Base-by-base conservation (phyloP, 2,888 invertebrate species). In the Parnassius apollo region DNA sequence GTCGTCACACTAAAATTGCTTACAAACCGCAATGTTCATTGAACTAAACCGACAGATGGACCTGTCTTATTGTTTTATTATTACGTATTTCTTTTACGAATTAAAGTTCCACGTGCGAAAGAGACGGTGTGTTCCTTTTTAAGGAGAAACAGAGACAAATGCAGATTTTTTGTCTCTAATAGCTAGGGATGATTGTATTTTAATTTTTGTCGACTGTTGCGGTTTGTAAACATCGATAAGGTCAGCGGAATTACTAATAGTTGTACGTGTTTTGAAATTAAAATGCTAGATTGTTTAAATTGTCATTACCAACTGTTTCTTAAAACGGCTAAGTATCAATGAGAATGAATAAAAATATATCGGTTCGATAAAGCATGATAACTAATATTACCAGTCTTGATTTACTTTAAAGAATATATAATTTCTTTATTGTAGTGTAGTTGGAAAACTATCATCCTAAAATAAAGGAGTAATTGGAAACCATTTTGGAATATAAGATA, bases 1-100 rank as follows among this genome's bases (percentile, higher is more conserved):
- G 80, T 79, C 78, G 77, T 72, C 75, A 71, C 64, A 64, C 77
- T 75, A 71, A 77, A 78, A 80, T 79, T 76, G 72, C 71, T 68
- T 63, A 68, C 48, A 45, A 65, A 76, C 77, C 79, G 72, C 81
- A 78, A 73, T 75, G 77, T 69, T 76, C 78, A 78, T 49, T 75
- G 77, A 75, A 66, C 76, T 75, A 75, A 71, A 73, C 64, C 65
- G 73, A 71, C 79, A 80, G 80, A 80, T 76, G 76, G 73, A 74
- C 73, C 66, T 71, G 72, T 69, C 66, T 72, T 73, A 76, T 75
- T 72, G 68, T 66, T 69, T 65, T 67, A 66, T 65, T 66, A 66
- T 67, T 70, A 69, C 59, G 70, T 74, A 66, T 70, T 74, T 73
- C 62, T 71, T 73, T 60, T 50, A 13, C 44, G 50, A 56, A 63